Evolutionary conservation across 2,797 vertebrate species (phyloP), one percentile per base, ranked within the genome.

Genomic region (Cheirogaleus major): DNA sequence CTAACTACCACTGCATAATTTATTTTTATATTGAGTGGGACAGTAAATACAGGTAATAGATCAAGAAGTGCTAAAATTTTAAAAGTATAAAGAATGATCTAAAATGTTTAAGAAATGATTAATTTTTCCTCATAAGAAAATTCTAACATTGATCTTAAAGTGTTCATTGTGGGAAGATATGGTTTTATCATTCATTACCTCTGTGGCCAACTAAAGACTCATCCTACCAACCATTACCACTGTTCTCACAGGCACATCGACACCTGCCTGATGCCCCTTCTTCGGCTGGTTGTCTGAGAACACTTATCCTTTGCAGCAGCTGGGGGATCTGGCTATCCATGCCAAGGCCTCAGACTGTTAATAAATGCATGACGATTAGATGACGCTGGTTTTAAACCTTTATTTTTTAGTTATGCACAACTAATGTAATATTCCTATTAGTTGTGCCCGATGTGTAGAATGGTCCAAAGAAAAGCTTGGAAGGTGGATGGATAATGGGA

Each of bases 21-120:
- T 95, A 91, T 85, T 94, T 93, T 95, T 95, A 84, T 50, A 59
- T 55, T 67, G 41, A 79, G 72, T 78, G 32, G 67, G 61, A 85
- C 1, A 69, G 25, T 93, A 48, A 94, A 72, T 81, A 89, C 0
- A 82, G 67, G 15, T 43, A 91, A 89, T 63, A 89, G 38, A 75
- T 91, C 65, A 75, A 94, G 27, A 88, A 75, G n/a, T 43, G 45
- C 48, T 81, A 55, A 61, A 61, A 61, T 9, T 80, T 65, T 73
- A 25, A 80, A 83, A 90, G 17, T 87, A 83, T 43, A 80, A 88
- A 96, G 59, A 94, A 91, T 90, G 23, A 55, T 59, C 30, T 32
- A 57, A 91, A 91, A 91, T 67, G 38, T 52, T 93, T 84, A 67
- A 38, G 22, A 65, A 70, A 59, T 76, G 6, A 59, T 43, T 55